Conservation (phyloP, 2,113 vertebrate species). For the Phrynocephalus versicolor region DNA sequence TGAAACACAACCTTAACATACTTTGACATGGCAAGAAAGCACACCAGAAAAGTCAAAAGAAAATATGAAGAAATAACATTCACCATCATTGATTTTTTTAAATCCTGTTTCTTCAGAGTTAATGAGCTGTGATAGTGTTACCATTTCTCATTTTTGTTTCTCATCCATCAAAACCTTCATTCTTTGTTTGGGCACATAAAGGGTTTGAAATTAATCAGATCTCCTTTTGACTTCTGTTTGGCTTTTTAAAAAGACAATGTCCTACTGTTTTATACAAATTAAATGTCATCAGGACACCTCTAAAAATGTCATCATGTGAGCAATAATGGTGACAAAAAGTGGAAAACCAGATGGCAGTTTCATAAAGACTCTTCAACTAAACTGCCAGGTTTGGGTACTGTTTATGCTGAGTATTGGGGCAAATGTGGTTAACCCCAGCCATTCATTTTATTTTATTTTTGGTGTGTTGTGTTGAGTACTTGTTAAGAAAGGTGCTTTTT, state of each 20-base stretch:
- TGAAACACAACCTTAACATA: too few relatives aligned
- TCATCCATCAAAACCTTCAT: constrained; percentile 8
- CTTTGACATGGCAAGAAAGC: too few relatives aligned
- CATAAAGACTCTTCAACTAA: constrained; percentile 10
- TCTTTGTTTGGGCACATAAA: constrained; percentile 26
- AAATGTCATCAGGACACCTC: constrained; percentile 5
- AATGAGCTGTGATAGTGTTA: neutral
- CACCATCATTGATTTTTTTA: neutral
- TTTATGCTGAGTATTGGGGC: neutral
- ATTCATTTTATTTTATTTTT: neutral
- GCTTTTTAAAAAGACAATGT: neutral
- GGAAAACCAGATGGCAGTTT: constrained; percentile 16
- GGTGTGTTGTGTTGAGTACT: neutral
- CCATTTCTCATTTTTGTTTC: neutral
- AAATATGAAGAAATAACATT: neutral
- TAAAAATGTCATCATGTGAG: constrained; percentile 18
- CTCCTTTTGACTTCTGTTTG: neutral
- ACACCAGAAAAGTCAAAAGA: neutral
- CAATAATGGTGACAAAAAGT: neutral
- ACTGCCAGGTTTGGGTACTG: neutral
- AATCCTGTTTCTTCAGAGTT: constrained; percentile 29
- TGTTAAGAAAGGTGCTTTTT: constrained; percentile 8
- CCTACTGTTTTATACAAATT: neutral
- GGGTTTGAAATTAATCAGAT: constrained; percentile 18
- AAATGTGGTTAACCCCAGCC: constrained; percentile 8